A percentile compares a stretch with the other conserved stretches of the same genome.
Evolutionary conservation across 1,140 invertebrate species (phyloP).

Genomic region (Sipha flava): DNA sequence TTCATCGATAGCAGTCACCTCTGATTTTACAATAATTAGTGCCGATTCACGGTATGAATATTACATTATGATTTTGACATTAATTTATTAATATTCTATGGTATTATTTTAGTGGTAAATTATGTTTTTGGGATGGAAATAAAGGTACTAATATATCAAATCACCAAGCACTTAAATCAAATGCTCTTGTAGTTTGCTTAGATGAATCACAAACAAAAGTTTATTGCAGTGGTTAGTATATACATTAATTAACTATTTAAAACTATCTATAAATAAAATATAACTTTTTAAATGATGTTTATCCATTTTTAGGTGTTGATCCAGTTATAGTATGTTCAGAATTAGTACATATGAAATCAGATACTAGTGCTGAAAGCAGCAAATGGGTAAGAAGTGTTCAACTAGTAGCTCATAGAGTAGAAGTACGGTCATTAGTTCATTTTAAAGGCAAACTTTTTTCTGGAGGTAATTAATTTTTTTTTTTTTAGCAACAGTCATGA

Average conservation of each 20-base stretch:
- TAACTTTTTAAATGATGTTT: not conserved
- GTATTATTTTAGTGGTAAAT: conserved; percentile 52
- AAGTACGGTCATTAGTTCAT: conserved; percentile 63
- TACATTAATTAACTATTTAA: not conserved
- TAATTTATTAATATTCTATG: not conserved
- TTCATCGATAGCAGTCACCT: conserved; percentile 71
- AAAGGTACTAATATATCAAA: conserved; percentile 66
- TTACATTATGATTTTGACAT: not conserved
- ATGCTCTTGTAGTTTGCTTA: conserved; percentile 63
- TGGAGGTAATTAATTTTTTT: conserved; percentile 48
- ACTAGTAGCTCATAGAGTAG: conserved; percentile 70
- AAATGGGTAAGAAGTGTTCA: conserved; percentile 73
- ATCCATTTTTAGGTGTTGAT: conserved; percentile 56
- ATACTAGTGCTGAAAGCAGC: conserved; percentile 37
- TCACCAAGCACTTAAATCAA: conserved; percentile 66
- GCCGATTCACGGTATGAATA: conserved; percentile 62
- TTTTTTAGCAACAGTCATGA: not conserved
- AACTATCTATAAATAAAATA: not conserved
- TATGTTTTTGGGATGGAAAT: conserved; percentile 79
- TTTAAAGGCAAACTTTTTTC: conserved; percentile 61
- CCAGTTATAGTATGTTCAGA: conserved; percentile 63
- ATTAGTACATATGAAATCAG: conserved; percentile 48
- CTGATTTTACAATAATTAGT: conserved; percentile 75
- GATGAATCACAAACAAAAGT: conserved; percentile 61
- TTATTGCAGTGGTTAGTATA: conserved; percentile 56